phyloP scores from a whole-genome alignment of 2,888 invertebrate species.

The Brachycybe producta region DNA sequence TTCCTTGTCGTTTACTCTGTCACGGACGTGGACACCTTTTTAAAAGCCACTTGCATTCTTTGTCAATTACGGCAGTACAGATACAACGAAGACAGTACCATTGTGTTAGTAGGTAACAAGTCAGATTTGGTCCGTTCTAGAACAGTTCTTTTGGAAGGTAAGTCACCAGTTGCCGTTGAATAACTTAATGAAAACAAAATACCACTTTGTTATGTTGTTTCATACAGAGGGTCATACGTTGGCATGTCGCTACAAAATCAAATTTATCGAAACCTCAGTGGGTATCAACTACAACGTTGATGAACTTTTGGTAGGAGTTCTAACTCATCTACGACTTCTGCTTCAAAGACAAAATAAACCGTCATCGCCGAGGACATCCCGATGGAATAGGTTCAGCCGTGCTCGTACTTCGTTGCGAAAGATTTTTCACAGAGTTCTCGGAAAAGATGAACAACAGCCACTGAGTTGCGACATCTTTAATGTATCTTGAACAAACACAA shows the following conservation, averaged over 20 bases:
- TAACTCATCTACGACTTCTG: conserved; percentile 80
- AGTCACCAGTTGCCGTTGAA: conserved; percentile 18
- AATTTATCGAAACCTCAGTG: conserved; percentile 90
- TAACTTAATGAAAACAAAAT: too few relatives aligned
- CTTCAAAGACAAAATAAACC: conserved; percentile 29
- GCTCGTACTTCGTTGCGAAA: background rate
- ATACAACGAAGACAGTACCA: conserved; percentile 37
- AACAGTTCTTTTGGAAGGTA: conserved; percentile 30
- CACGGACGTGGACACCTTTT: conserved; percentile 77
- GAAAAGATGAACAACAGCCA: background rate
- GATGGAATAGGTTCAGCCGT: background rate
- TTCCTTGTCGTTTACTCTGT: conserved; percentile 83
- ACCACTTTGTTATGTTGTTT: too few relatives aligned
- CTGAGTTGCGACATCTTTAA: too few relatives aligned
- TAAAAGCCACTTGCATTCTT: conserved; percentile 64
- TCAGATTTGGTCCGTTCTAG: conserved; percentile 34
- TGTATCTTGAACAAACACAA: too few relatives aligned
- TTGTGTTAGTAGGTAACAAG: conserved; percentile 34
- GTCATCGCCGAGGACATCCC: too few relatives aligned
- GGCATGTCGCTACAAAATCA: conserved; percentile 78
- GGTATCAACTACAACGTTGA: conserved; percentile 95
- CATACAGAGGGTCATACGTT: conserved; percentile 78
- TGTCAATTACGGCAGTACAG: conserved; percentile 44
- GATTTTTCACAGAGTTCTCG: background rate
- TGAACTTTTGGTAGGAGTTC: conserved; percentile 80